Percentiles rank a stretch among this genome's conserved stretches.
Evolutionary conservation across 2,888 invertebrate genomes (phyloP).

Genomic region (Drosophila suboccidentalis): DNA sequence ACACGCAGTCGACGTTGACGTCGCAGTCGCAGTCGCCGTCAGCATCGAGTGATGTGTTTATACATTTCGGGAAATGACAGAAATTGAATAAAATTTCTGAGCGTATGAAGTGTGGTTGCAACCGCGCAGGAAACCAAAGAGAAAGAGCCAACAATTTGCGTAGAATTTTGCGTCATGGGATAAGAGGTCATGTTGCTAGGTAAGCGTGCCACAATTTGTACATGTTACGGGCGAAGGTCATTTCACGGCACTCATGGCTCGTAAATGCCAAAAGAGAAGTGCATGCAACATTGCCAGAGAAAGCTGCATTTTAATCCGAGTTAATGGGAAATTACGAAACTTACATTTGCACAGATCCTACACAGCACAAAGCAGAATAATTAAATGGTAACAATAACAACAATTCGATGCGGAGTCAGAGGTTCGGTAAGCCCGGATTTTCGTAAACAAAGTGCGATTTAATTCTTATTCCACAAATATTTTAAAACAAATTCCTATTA

Average conservation of each 20-base stretch:
- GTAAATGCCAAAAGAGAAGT: slow-evolving; percentile 42
- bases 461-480: too few species aligned
- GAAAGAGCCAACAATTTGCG: slow-evolving; percentile 20
- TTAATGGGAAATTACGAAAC: not conserved
- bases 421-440: too few species aligned
- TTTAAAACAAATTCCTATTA: too few species aligned
- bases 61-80: slow-evolving; percentile 76
- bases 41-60: slow-evolving; percentile 73
- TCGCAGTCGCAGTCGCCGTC: slow-evolving; percentile 2
- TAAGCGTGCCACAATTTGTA: slow-evolving; percentile 34
- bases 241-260: slow-evolving; percentile 43
- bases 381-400: not conserved
- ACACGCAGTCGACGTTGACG: slow-evolving; percentile 21
- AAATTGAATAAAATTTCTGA: slow-evolving; percentile 80
- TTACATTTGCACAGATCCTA: not conserved
- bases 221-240: slow-evolving; percentile 63
- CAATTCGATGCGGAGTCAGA: too few species aligned
- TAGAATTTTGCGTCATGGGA: slow-evolving; percentile 34
- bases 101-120: slow-evolving; percentile 25
- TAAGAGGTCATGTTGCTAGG: slow-evolving; percentile 1
- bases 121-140: slow-evolving; percentile 57
- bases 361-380: not conserved
- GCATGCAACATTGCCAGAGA: slow-evolving; percentile 10
- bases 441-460: too few species aligned
- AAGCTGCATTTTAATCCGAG: slow-evolving; percentile 17